Evolutionary conservation across 2,888 invertebrate genomes (phyloP).

Genomic region (Epinotia brunnichana): DNA sequence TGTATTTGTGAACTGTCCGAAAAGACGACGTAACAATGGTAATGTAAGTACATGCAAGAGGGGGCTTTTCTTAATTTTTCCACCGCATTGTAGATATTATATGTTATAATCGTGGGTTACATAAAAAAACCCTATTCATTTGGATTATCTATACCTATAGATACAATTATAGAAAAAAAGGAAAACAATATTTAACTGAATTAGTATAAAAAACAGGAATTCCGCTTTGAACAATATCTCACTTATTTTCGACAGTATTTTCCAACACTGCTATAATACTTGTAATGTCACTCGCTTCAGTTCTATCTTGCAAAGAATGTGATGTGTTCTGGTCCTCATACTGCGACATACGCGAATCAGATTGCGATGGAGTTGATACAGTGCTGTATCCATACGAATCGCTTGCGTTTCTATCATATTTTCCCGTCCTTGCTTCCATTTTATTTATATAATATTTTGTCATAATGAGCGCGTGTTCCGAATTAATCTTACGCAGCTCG

Average conservation of each 20-base stretch:
- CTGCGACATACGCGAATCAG: constrained; percentile 19
- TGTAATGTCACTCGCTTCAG: constrained; percentile 20
- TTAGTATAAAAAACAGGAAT: constrained; percentile 16
- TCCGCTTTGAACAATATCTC: constrained; percentile 20
- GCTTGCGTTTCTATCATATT: constrained; percentile 16
- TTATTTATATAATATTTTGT: too few relatives aligned
- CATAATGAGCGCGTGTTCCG: constrained; percentile 23
- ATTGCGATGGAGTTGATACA: constrained; percentile 11
- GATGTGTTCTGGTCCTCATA: constrained; percentile 24
- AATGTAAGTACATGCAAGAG: constrained; percentile 16
- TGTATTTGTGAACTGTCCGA: constrained; percentile 17
- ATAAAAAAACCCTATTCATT: background rate
- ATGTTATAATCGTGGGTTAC: constrained; percentile 13
- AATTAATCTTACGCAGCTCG: constrained; percentile 28
- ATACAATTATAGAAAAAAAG: constrained; percentile 9
- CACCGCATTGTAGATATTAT: constrained; percentile 8
- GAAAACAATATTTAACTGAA: constrained; percentile 16
- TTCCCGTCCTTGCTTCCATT: constrained; percentile 28
- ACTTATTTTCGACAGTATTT: constrained; percentile 24
- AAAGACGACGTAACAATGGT: constrained; percentile 16
- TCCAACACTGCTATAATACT: constrained; percentile 28
- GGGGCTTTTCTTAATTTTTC: constrained; percentile 18
- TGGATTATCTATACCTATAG: background rate
- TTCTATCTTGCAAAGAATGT: constrained; percentile 19
- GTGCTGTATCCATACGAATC: constrained; percentile 12